Conservation (phyloP, 2,113 vertebrate genomes). For the Paradisaea rubra region DNA sequence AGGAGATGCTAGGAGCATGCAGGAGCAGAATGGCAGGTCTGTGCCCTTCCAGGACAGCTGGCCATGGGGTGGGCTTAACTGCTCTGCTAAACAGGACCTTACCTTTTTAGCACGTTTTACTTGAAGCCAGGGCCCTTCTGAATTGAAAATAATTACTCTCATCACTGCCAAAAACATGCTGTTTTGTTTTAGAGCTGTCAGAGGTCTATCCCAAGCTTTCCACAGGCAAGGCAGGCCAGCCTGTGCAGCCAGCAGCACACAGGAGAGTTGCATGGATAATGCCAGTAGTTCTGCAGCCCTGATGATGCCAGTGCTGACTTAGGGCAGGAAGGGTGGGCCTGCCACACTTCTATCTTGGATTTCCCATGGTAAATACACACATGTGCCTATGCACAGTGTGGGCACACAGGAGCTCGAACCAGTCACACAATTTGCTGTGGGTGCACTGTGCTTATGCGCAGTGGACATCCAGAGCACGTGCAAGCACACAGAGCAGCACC, state of each 20-base stretch:
- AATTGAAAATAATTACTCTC: neutral
- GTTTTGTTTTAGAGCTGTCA: neutral
- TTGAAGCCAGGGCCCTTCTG: neutral
- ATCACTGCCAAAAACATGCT: neutral
- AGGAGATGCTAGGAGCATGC: neutral
- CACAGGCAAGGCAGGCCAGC: neutral
- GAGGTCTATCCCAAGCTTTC: neutral
- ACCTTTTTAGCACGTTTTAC: neutral
- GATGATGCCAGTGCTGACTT: neutral
- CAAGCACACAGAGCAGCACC: neutral
- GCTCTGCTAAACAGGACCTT: neutral
- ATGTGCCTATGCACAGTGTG: rapidly evolving
- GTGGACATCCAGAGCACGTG: neutral
- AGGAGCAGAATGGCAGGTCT: neutral
- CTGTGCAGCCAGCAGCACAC: neutral
- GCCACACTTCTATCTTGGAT: neutral
- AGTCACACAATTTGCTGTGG: rapidly evolving
- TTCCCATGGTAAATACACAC: neutral
- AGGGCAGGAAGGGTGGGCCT: neutral
- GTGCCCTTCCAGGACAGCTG: neutral
- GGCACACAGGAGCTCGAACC: neutral
- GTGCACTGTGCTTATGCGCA: rapidly evolving
- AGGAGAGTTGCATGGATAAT: neutral
- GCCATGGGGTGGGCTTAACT: neutral
- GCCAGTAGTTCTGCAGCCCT: neutral